Conservation (phyloP, 2,888 invertebrate species). For the Eurytoma californica region DNA sequence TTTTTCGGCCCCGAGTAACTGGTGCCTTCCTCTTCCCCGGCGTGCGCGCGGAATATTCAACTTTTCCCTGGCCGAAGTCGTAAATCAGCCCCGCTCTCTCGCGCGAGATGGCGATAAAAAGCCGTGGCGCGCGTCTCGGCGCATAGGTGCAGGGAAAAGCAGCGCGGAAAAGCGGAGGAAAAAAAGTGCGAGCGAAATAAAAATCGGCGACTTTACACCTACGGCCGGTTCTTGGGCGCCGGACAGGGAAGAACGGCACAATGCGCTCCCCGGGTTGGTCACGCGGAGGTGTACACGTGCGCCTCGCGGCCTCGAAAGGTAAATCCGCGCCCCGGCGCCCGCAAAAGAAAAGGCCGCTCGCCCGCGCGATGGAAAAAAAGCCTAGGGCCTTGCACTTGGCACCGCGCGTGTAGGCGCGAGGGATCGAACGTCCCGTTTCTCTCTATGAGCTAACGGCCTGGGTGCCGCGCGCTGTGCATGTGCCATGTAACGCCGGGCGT, state of each 20-base stretch:
- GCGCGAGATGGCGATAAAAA: too few relatives aligned
- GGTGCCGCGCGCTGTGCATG: slow-evolving; percentile 5
- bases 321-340: slow-evolving; percentile 33
- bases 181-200: background rate
- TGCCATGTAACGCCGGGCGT: slow-evolving; percentile 15
- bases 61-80: slow-evolving; percentile 29
- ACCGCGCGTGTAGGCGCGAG: background rate
- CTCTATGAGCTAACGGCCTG: slow-evolving; percentile 48
- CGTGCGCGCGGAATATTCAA: slow-evolving; percentile 47
- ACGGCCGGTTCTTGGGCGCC: background rate
- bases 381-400: slow-evolving; percentile 26
- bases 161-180: background rate
- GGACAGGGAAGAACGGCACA: slow-evolving; percentile 3
- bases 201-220: slow-evolving; percentile 20
- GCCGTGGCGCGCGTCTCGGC: background rate
- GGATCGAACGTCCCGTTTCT: slow-evolving; percentile 44
- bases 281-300: background rate
- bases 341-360: background rate
- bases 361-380: background rate
- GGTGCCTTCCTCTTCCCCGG: slow-evolving; percentile 8
- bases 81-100: slow-evolving; percentile 33
- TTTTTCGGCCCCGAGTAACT: slow-evolving; percentile 43
- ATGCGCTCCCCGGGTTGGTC: background rate
- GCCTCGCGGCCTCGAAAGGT: slow-evolving; percentile 32
- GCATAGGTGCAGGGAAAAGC: slow-evolving; percentile 27